These are phyloP conservation scores for Alexandromys fortis DNA, from an alignment of 2,113 vertebrate species.

Conservation along the genomic window DNA sequence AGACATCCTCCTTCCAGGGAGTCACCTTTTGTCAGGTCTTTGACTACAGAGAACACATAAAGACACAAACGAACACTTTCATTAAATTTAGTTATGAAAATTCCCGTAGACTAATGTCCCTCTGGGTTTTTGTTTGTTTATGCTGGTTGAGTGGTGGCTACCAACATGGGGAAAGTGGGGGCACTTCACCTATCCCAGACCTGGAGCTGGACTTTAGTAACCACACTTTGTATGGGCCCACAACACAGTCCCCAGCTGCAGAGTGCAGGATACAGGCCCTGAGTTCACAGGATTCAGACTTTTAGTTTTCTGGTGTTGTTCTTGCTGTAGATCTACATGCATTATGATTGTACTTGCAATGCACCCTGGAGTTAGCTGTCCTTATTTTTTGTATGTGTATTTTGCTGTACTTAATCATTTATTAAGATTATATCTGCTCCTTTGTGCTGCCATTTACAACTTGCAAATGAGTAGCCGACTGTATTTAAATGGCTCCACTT, in stretches of 20 bases:
- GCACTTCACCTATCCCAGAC: background rate
- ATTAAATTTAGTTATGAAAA: background rate
- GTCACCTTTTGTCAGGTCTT: background rate
- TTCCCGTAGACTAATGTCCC: background rate
- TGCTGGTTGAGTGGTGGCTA: background rate
- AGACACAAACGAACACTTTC: background rate
- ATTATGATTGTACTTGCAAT: background rate
- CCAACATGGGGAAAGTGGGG: background rate
- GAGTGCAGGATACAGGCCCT: background rate
- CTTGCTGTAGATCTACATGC: background rate
- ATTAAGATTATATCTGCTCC: background rate
- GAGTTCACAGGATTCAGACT: background rate
- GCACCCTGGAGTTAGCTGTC: background rate
- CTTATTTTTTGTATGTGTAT: background rate
- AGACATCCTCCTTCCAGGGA: background rate
- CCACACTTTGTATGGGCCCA: background rate
- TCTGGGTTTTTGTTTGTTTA: background rate
- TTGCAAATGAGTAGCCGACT: background rate
- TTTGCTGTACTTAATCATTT: background rate
- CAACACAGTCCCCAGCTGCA: background rate
- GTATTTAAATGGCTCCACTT: background rate
- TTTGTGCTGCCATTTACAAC: background rate
- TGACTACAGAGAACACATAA: background rate
- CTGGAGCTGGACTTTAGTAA: background rate
- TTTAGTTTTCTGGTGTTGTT: background rate